These are phyloP conservation scores for Urosaurus nigricauda DNA, from an alignment of 2,797 vertebrate genomes.

Conservation along the genomic window DNA sequence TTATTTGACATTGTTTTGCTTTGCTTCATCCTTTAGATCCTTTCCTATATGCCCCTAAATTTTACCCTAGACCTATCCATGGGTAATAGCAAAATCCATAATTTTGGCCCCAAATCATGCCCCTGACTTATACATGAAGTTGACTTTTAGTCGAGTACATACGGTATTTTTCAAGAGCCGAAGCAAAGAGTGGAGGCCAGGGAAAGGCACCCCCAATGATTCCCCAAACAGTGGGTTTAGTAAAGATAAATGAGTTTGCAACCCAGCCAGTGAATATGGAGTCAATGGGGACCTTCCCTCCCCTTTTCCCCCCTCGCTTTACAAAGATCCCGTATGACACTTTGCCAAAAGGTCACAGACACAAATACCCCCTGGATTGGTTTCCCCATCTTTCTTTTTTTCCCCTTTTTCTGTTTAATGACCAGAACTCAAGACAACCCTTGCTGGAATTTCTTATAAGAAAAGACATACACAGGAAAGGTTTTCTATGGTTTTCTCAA, in stretches of 20 bases:
- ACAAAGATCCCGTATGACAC: too few relatives aligned
- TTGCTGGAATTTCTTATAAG: not conserved
- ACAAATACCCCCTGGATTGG: not conserved
- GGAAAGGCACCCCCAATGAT: not conserved
- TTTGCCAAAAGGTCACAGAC: too few relatives aligned
- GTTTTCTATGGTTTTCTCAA: not conserved
- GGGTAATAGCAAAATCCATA: too few relatives aligned
- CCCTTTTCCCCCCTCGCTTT: not conserved
- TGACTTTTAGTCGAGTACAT: too few relatives aligned
- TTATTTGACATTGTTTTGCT: too few relatives aligned
- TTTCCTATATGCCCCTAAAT: too few relatives aligned
- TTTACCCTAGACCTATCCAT: too few relatives aligned
- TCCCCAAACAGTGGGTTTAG: not conserved
- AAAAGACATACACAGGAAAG: not conserved
- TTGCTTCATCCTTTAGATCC: too few relatives aligned
- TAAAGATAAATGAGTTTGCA: not conserved
- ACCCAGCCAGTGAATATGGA: not conserved
- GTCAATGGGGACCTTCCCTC: too few relatives aligned
- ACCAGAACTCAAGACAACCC: too few relatives aligned
- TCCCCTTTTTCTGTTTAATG: not conserved
- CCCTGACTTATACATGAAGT: too few relatives aligned
- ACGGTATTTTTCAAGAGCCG: not conserved
- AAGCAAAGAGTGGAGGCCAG: not conserved
- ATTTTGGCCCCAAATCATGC: too few relatives aligned
- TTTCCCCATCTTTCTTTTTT: not conserved